Conservation (phyloP, 2,113 vertebrate genomes). For the Tupaia tana region DNA sequence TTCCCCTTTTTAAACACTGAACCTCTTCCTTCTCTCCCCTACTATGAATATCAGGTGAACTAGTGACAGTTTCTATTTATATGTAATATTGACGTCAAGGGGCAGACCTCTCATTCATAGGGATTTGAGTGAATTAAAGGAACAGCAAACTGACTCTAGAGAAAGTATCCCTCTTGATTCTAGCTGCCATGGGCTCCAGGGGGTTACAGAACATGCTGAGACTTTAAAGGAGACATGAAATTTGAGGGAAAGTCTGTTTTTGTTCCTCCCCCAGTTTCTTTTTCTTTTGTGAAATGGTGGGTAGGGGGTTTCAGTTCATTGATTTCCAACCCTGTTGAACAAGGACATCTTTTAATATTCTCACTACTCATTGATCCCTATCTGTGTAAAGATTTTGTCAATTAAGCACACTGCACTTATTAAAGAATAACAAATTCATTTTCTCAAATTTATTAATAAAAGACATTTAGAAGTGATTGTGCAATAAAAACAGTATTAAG, state of each 20-base stretch:
- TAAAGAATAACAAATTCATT: constrained; percentile 64
- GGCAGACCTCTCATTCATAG: background rate
- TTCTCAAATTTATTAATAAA: constrained; percentile 65
- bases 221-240: background rate
- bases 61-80: background rate
- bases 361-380: background rate
- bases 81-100: background rate
- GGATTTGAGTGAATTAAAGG: constrained; percentile 17
- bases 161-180: background rate
- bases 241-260: background rate
- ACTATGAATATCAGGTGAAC: background rate
- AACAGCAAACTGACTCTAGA: background rate
- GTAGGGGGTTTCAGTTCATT: background rate
- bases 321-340: background rate
- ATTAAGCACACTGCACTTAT: constrained; percentile 7
- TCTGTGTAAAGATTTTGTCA: constrained; percentile 32
- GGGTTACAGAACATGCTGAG: background rate
- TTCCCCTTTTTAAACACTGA: background rate
- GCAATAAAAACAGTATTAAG: constrained; percentile 63
- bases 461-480: constrained; percentile 59
- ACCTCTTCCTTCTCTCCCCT: no score
- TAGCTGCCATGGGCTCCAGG: background rate
- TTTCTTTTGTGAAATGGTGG: background rate
- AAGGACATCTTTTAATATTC: background rate
- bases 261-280: background rate